These are phyloP conservation scores for Clepsis dumicolana DNA, from an alignment of 2,888 invertebrate genomes.

Conservation along the genomic window DNA sequence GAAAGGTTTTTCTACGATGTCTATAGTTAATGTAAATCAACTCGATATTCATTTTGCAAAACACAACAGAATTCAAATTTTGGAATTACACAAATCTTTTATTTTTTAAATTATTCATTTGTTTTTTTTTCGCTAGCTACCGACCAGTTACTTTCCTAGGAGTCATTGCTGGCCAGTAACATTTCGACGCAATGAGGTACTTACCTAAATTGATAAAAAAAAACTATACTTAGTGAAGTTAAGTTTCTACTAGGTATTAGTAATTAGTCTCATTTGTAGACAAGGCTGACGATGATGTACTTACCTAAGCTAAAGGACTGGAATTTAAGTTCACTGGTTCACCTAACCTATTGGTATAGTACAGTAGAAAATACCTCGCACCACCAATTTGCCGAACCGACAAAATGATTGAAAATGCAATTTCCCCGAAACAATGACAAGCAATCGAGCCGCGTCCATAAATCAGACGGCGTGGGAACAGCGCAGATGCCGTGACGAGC, in stretches of 20 bases:
- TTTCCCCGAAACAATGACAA: constrained; percentile 54
- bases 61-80: not conserved
- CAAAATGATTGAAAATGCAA: constrained; percentile 43
- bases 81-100: not conserved
- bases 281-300: not conserved
- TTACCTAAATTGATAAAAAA: no score
- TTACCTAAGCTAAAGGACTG: not conserved
- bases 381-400: constrained; percentile 35
- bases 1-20: no score
- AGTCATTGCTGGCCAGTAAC: not conserved
- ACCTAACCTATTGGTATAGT: not conserved
- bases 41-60: not conserved
- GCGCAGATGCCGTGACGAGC: constrained; percentile 40
- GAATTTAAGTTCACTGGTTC: not conserved
- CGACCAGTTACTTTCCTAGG: not conserved
- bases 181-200: not conserved
- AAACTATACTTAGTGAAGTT: no score
- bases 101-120: not conserved
- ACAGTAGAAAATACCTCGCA: not conserved
- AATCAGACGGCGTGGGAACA: constrained; percentile 51
- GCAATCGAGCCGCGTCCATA: constrained; percentile 58
- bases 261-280: not conserved
- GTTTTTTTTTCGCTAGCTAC: not conserved
- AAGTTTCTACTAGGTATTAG: no score
- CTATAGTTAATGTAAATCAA: no score